Evolutionary conservation across 1,140 invertebrate genomes (phyloP).

Genomic region (Trachelipus rathkii): DNA sequence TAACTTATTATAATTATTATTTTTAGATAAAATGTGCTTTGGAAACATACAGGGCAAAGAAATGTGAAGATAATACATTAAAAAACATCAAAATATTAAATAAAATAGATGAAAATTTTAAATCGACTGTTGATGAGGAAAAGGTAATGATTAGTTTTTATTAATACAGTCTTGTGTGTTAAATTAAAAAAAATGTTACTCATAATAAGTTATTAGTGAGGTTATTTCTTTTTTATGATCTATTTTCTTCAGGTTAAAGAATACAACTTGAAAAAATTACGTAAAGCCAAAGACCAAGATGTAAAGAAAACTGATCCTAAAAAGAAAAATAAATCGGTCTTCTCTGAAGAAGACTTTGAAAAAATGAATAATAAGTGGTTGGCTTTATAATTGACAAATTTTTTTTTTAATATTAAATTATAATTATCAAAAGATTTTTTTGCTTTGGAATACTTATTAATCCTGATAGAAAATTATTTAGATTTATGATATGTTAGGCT

Average conservation of each 20-base stretch:
- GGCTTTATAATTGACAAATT: neutral
- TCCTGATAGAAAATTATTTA: no score
- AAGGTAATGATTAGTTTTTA: neutral
- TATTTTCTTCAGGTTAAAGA: neutral
- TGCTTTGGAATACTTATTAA: no score
- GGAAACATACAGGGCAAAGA: neutral
- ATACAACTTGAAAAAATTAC: neutral
- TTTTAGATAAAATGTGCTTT: neutral
- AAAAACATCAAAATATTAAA: neutral
- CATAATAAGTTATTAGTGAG: neutral
- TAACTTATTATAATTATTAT: neutral
- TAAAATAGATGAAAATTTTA: slow-evolving; percentile 2
- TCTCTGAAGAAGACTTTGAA: neutral
- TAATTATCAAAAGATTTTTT: no score
- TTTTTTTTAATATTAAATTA: neutral
- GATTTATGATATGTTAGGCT: no score
- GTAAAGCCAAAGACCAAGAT: neutral
- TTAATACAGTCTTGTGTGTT: neutral
- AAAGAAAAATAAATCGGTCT: neutral
- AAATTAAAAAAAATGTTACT: neutral
- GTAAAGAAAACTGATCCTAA: neutral
- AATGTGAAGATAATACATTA: neutral
- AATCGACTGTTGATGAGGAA: neutral
- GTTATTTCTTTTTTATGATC: neutral
- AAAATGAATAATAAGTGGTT: slow-evolving; percentile 5